Conservation (phyloP, 2,113 vertebrate species). For the Tragelaphus scriptus region DNA sequence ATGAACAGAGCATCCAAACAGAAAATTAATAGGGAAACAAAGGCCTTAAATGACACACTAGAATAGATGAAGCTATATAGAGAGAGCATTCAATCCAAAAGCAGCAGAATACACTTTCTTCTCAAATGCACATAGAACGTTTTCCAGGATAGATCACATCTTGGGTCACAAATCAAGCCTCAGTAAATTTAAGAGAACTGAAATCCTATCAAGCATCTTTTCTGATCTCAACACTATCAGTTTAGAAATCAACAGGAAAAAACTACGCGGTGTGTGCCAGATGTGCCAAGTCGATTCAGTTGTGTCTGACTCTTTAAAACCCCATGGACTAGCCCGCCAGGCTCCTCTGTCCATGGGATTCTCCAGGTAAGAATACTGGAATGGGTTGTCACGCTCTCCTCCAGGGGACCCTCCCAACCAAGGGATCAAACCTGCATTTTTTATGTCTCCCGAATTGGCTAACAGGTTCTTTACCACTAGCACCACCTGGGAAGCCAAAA, state of each 20-base stretch:
- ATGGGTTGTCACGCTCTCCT: fast-evolving
- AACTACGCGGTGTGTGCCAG: neutral
- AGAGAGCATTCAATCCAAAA: neutral
- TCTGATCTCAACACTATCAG: neutral
- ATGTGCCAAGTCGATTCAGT: neutral
- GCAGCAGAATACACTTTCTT: neutral
- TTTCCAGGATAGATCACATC: neutral
- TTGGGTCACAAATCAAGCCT: neutral
- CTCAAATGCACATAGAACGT: neutral
- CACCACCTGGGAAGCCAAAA: neutral
- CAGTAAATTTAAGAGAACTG: neutral
- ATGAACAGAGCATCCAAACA: neutral
- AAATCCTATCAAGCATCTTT: neutral
- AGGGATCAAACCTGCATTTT: neutral
- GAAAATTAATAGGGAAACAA: neutral
- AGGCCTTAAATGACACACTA: neutral
- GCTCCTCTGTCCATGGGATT: neutral
- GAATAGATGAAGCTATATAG: neutral
- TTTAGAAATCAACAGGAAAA: neutral
- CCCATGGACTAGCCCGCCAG: fast-evolving
- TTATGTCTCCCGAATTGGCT: neutral
- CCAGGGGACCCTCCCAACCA: neutral
- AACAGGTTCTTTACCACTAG: neutral
- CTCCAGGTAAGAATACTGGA: neutral
- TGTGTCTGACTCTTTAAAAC: neutral